A percentile compares a stretch with the other conserved stretches of the same genome.
Evolutionary conservation across 2,888 invertebrate genomes (phyloP).

Genomic region (Drosophila dives): DNA sequence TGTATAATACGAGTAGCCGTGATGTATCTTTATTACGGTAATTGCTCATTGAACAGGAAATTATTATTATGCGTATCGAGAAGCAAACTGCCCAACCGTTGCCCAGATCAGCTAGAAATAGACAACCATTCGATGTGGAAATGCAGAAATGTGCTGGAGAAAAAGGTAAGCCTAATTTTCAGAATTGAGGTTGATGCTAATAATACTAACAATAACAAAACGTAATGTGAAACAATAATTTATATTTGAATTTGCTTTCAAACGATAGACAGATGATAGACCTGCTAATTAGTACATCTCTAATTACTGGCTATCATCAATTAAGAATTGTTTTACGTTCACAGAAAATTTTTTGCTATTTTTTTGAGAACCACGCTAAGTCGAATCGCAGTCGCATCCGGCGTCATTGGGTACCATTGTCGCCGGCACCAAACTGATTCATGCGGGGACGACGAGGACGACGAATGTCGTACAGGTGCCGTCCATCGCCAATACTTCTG

Average conservation of each 20-base stretch:
- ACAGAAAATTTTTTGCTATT: not conserved
- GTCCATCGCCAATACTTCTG: not conserved
- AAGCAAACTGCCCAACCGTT: not conserved
- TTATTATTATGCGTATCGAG: conserved; percentile 70
- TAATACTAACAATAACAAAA: conserved; percentile 28
- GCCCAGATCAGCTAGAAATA: conserved; percentile 19
- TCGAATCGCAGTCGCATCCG: too few relatives aligned
- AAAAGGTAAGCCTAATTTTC: not conserved
- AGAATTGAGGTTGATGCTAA: not conserved
- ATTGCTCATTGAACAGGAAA: conserved; percentile 81
- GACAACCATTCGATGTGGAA: conserved; percentile 7
- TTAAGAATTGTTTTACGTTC: not conserved
- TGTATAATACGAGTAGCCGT: conserved; percentile 63
- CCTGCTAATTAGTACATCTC: not conserved
- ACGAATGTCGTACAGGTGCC: not conserved
- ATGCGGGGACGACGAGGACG: too few relatives aligned
- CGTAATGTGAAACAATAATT: not conserved
- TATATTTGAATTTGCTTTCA: not conserved
- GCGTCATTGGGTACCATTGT: too few relatives aligned
- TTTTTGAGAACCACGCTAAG: conserved; percentile 7
- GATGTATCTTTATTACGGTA: conserved; percentile 73
- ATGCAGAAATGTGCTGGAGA: not conserved
- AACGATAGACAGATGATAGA: not conserved
- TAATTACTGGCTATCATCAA: not conserved
- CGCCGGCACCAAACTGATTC: conserved; percentile 55